Evolutionary conservation across 2,113 vertebrate species (phyloP).

Genomic region (Corynorhinus townsendii): DNA sequence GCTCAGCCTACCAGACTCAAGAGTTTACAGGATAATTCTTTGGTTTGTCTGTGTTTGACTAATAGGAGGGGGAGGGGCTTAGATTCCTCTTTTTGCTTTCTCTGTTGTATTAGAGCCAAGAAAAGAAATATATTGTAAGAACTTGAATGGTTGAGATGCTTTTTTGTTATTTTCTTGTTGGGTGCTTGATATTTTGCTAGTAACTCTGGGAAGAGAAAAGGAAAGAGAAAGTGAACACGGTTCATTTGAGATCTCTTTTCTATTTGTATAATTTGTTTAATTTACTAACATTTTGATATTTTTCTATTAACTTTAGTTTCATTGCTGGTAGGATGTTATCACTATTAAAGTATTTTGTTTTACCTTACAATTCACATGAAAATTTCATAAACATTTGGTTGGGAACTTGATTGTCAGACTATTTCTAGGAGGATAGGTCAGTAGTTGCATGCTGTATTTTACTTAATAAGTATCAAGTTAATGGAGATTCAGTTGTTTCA

Average conservation of each 20-base stretch:
- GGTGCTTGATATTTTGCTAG: neutral
- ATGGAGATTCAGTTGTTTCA: neutral
- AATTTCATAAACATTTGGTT: constrained; percentile 29
- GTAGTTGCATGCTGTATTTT: neutral
- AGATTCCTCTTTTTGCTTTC: neutral
- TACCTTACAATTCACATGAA: constrained; percentile 24
- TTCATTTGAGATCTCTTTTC: constrained; percentile 14
- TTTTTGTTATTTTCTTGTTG: neutral
- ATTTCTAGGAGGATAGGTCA: constrained; percentile 21
- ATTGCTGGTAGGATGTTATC: constrained; percentile 14
- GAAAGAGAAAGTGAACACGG: neutral
- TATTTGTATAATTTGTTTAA: constrained; percentile 9
- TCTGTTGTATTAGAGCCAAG: neutral
- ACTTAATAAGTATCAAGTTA: neutral
- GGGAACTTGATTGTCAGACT: neutral
- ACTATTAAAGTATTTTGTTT: constrained; percentile 8
- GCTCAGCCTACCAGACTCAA: neutral
- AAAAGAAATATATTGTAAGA: constrained; percentile 11
- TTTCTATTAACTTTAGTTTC: constrained; percentile 7
- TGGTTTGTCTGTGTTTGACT: neutral
- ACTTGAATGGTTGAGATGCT: neutral
- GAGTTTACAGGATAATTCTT: neutral
- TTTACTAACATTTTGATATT: constrained; percentile 12
- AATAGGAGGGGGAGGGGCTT: neutral
- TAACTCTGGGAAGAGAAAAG: neutral